Conservation (phyloP, 2,113 vertebrate species). For the Eulemur macaco region DNA sequence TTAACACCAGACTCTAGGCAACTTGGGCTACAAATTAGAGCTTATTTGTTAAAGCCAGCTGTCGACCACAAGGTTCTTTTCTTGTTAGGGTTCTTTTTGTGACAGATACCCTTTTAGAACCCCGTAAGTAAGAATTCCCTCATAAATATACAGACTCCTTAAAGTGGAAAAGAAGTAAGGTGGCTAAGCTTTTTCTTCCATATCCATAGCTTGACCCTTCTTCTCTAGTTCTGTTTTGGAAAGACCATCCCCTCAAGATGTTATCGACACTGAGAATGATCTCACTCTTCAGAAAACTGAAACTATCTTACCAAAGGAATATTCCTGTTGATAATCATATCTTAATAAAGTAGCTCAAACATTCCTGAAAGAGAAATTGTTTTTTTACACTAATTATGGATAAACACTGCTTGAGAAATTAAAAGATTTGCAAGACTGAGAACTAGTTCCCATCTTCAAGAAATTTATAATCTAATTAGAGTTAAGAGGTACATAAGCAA, state of each 20-base stretch:
- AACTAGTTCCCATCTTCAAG: neutral
- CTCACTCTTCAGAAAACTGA: conserved; percentile 6
- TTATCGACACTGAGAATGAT: neutral
- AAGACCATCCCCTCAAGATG: neutral
- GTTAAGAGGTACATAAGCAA: neutral
- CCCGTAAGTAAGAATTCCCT: neutral
- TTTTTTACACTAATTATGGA: neutral
- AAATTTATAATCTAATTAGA: neutral
- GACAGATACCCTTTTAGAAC: neutral
- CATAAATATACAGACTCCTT: neutral
- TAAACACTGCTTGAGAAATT: neutral
- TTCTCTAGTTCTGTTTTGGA: neutral
- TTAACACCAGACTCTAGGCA: neutral
- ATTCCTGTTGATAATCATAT: neutral
- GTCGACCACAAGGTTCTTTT: neutral
- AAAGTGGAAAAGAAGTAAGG: neutral
- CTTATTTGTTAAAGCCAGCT: neutral
- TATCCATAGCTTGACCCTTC: neutral
- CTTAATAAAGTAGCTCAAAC: neutral
- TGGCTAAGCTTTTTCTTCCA: neutral
- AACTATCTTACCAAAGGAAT: neutral
- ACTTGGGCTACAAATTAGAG: neutral
- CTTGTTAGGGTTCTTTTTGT: neutral
- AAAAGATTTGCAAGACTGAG: neutral
- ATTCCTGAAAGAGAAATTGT: neutral